phyloP scores from a whole-genome alignment of 2,888 invertebrate species.

The Lapara coniferarum region DNA sequence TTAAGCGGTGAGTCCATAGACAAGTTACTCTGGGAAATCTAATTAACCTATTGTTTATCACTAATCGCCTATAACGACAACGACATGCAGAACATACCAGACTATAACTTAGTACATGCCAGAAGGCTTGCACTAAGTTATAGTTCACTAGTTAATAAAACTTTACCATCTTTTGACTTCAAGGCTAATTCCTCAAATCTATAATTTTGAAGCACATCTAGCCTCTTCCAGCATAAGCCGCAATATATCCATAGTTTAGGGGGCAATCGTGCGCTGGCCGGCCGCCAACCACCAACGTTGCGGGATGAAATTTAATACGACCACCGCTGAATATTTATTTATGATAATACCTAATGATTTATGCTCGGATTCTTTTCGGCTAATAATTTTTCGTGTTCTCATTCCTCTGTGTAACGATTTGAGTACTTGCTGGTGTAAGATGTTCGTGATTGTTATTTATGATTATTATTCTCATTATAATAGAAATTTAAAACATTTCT shows the following conservation, averaged over 20 bases:
- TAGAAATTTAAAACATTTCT: no score
- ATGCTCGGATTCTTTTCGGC: conserved; percentile 68
- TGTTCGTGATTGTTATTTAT: no score
- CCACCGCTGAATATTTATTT: conserved; percentile 79
- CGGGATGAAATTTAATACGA: conserved; percentile 77
- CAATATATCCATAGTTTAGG: conserved; percentile 23
- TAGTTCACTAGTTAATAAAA: no score
- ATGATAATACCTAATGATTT: conserved; percentile 80
- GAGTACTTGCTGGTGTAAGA: background rate
- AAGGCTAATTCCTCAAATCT: background rate
- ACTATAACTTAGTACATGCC: no score
- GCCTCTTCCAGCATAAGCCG: background rate
- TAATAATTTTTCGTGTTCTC: conserved; percentile 62
- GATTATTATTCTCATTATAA: no score
- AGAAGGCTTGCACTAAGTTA: no score
- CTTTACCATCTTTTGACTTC: no score
- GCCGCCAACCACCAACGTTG: conserved; percentile 58
- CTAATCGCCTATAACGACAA: no score
- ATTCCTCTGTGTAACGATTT: conserved; percentile 19
- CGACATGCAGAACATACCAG: no score
- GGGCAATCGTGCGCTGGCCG: conserved; percentile 64
- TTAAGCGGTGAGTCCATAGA: no score
- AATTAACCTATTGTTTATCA: no score
- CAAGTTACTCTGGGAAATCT: no score
- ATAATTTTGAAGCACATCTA: background rate